Percentiles rank a stretch among this genome's conserved stretches.
These are phyloP conservation scores for Nemotelus pantherinus DNA, from an alignment of 2,888 invertebrate species.

Conservation along the genomic window DNA sequence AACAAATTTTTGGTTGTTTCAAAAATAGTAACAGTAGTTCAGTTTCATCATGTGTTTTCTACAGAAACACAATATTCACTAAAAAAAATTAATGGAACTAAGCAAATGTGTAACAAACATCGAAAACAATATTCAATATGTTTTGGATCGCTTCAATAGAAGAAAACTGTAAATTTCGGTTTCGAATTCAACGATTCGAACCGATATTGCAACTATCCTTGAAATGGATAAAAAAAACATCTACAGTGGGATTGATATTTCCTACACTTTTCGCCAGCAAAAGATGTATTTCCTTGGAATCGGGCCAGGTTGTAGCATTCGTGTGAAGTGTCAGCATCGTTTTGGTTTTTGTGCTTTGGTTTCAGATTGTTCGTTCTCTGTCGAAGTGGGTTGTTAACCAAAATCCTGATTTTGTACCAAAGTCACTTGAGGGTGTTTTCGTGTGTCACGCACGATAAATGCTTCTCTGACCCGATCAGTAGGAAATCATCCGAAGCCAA, in stretches of 20 bases:
- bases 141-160: constrained; percentile 27
- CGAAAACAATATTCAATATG: constrained; percentile 2
- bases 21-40: background rate
- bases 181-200: background rate
- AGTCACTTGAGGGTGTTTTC: background rate
- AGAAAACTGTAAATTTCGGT: constrained; percentile 3
- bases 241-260: constrained; percentile 6
- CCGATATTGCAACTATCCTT: constrained; percentile 30
- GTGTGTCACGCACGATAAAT: background rate
- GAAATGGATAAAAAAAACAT: constrained; percentile 26
- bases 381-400: no score
- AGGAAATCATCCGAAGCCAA: background rate
- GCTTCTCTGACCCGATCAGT: background rate
- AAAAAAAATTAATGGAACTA: background rate
- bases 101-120: constrained; percentile 19
- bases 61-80: background rate
- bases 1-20: constrained; percentile 18
- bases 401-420: background rate
- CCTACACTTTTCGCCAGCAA: background rate
- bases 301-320: background rate
- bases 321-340: background rate
- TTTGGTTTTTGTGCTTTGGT: no score
- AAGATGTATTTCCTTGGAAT: background rate
- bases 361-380: no score
- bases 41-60: background rate